Base-by-base conservation (phyloP, 1,140 invertebrate species). In the Aethina tumida region DNA sequence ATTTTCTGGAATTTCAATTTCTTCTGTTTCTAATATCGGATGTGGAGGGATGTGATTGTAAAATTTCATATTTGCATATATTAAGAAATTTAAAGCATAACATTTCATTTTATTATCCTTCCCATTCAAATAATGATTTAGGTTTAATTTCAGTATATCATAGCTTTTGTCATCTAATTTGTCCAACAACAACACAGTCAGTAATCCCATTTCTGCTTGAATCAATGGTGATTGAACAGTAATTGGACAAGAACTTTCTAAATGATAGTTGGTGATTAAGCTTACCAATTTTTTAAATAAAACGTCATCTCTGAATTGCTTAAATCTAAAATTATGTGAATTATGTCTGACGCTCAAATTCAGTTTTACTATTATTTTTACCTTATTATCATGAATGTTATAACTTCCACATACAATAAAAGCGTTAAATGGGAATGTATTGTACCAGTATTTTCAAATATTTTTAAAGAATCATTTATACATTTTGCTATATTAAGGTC, bases 391-490 rank as follows among this genome's bases (percentile, higher is more conserved):
- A 2, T 27, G 36, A 13, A 39, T 43, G 19, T n/a, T 49, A 43
- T 18, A 49, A 38, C 20, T 46, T 28, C 12, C 35, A 36, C 20
- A 49, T 45, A 12, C 45, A 35, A 19, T 45, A 37, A 35, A 43
- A 43, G 8, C n/a, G 43, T 43, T 12, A 45, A 30, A 7, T 43
- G 45, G 12, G 47, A 34, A 33, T 49, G 46, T 15, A 43, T 49
- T 2, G 26, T 12, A 9, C 43, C 36, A 34, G 36, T 45, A 39
- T 49, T 40, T 29, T 45, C 47, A 14, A 45, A n/a, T n/a, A 26
- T 43, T 45, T 49, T 21, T 45, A 36, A 9, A 45, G 26, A 12
- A 49, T 38, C 8, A 49, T 49, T 26, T 37, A 49, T 18, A 39
- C 40, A 3, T 41, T 31, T 26, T 45, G 24, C 10, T 39, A 14